phyloP scores from a whole-genome alignment of 2,888 invertebrate genomes.

The Drosophila conformis region DNA sequence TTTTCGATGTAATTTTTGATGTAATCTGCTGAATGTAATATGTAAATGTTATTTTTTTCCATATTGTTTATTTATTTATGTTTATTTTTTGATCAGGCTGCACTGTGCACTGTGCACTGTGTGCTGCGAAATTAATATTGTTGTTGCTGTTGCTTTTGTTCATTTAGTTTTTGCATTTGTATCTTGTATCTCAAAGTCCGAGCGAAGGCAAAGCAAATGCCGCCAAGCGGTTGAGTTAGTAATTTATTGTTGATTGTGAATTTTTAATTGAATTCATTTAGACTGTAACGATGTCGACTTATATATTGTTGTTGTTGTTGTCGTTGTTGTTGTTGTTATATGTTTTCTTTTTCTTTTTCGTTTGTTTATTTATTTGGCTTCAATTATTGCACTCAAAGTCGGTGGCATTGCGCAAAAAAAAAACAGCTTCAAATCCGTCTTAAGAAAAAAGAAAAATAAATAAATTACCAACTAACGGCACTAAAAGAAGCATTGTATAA shows the following conservation, averaged over 20 bases:
- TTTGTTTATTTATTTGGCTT: slow-evolving; percentile 22
- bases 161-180: slow-evolving; percentile 44
- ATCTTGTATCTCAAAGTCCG: slow-evolving; percentile 45
- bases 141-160: background rate
- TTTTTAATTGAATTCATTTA: slow-evolving; percentile 76
- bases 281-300: slow-evolving; percentile 34
- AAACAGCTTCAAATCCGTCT: slow-evolving; percentile 14
- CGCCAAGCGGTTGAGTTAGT: slow-evolving; percentile 51
- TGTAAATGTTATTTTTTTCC: background rate
- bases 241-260: slow-evolving; percentile 71
- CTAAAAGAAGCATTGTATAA: slow-evolving; percentile 54
- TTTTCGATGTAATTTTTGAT: background rate
- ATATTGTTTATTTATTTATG: background rate
- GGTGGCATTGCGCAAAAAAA: slow-evolving; percentile 34
- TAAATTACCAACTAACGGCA: slow-evolving; percentile 25
- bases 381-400: slow-evolving; percentile 41
- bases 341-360: slow-evolving; percentile 11
- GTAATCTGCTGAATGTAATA: background rate
- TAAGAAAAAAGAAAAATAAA: slow-evolving; percentile 20
- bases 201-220: slow-evolving; percentile 53
- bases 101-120: slow-evolving; percentile 59
- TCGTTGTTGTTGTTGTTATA: background rate
- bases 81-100: background rate
- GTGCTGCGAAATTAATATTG: slow-evolving; percentile 35
- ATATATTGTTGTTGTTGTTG: background rate